Evolutionary conservation across 2,113 vertebrate genomes (phyloP), one percentile per base, ranked within the genome.

Genomic region (Illadopsis cleaveri): DNA sequence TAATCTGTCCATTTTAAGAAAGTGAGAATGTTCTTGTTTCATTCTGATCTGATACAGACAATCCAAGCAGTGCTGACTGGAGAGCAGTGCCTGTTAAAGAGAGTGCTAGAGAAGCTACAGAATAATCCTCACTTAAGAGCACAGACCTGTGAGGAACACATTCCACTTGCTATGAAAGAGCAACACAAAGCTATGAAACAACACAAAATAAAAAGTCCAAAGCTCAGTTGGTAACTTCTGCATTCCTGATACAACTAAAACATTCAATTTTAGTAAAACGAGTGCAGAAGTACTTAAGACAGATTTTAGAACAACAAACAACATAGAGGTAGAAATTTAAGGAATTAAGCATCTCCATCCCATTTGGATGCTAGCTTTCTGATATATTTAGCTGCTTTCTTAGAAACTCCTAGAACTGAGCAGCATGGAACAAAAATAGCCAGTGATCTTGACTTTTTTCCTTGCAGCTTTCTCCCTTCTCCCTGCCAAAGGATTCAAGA

Each of bases 301-400:
- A 82, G 60, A 76, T 44, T 66, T 38, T 54, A 61, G 28, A 92
- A 88, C 37, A 93, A 90, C 70, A 91, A 95, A 79, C 42, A 66
- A 24, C 3, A 1, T 6, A 48, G 58, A 45, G 51, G 28, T 1
- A 77, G 70, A 91, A 71, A 93, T 58, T 12, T 50, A 66, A 86
- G 88, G 75, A 82, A 88, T 51, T 38, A 90, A 77, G 56, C 37
- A 58, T 56, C 69, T 85, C 82, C 25, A 64, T 82, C 73, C 44
- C 35, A 58, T 50, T 71, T 6, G 3, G 65, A 95, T 57, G 35
- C 42, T 61, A 60, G 40, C 28, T 96, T 89, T 82, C 76, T 51
- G 82, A 72, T 80, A 54, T 69, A 87, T 89, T 90, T 85, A 94
- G 82, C 75, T 72, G 75, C 35, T 81, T 69, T 88, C 94, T 85